Evolutionary conservation across 1,140 invertebrate genomes (phyloP).

Genomic region (Philaenus spumarius): DNA sequence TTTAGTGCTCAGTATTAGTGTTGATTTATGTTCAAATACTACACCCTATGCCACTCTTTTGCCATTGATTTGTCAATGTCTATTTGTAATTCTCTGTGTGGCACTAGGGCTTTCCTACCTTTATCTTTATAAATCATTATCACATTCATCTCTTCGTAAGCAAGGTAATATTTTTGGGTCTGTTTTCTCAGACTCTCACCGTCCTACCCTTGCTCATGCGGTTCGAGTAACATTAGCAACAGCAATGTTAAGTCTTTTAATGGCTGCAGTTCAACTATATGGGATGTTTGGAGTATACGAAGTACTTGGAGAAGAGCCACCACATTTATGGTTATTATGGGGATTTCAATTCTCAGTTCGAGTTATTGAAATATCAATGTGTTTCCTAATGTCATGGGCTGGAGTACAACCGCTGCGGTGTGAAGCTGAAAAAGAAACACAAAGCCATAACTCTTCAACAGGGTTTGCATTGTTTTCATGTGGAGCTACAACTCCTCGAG

Average conservation of each 20-base stretch:
- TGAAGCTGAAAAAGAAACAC: conserved; percentile 41
- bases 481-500: conserved; percentile 34
- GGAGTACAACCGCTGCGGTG: conserved; percentile 46
- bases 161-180: conserved; percentile 38
- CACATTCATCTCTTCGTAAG: conserved; percentile 39
- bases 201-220: conserved; percentile 50
- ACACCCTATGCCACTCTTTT: conserved; percentile 48
- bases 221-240: conserved; percentile 81
- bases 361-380: conserved; percentile 75
- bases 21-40: conserved; percentile 62
- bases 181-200: conserved; percentile 37
- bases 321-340: conserved; percentile 78
- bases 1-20: conserved; percentile 64
- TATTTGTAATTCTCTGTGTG: conserved; percentile 71
- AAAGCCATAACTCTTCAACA: conserved; percentile 33
- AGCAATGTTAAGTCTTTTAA: conserved; percentile 70
- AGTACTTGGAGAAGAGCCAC: conserved; percentile 40
- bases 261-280: conserved; percentile 74
- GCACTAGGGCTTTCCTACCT: conserved; percentile 75
- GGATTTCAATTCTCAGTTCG: conserved; percentile 78
- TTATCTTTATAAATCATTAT: conserved; percentile 60
- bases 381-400: conserved; percentile 72
- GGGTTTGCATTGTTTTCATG: conserved; percentile 71
- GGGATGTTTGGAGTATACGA: conserved; percentile 66
- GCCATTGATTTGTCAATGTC: conserved; percentile 70